Base-by-base conservation (phyloP, 2,797 vertebrate species). In the Aythya fuligula region DNA sequence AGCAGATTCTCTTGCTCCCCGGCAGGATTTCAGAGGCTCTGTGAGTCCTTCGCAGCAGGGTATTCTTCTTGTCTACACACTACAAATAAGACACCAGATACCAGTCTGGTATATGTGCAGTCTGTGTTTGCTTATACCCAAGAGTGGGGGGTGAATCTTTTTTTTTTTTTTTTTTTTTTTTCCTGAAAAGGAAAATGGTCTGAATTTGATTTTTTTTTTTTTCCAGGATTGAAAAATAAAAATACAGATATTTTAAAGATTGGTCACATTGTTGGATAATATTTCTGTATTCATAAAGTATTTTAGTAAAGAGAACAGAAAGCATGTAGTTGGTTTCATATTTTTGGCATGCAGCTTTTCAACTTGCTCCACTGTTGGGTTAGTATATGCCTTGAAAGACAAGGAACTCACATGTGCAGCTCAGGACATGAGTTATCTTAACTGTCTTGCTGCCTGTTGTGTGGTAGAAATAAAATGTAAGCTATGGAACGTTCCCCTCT, bases 11-110 rank as follows among this genome's bases (percentile, higher is more conserved):
- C 85, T 94, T 96, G 96, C 90, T 97, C 88, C 71, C 54, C 96
- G 92, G 81, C 93, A 95, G 92, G 80, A 89, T 94, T 84, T 95
- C 39, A 82, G 54, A 76, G 74, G 69, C 53, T 88, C 87, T 93
- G 69, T 83, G 91, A 96, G 94, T 75, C 82, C 43, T 70, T 96
- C 89, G 85, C 97, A 95, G 96, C 92, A 94, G 96, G 94, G 72
- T 87, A 90, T 95, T 95, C 41, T 94, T 92, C 93, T 91, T 94
- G 89, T 95, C 93, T 96, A 17, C 64, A 69, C 58, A 82, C 45
- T 5, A 6, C 71, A 95, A 93, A 70, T 82, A 74, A 90, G 79
- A 53, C 74, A 94, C 49, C 53, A 70, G 73, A 43, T 94, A 86
- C 39, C 72, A 54, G 53, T 53, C 72, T 79, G 17, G 2, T 81